Evolutionary conservation across 2,113 vertebrate genomes (phyloP).

Genomic region (Acinonyx jubatus): DNA sequence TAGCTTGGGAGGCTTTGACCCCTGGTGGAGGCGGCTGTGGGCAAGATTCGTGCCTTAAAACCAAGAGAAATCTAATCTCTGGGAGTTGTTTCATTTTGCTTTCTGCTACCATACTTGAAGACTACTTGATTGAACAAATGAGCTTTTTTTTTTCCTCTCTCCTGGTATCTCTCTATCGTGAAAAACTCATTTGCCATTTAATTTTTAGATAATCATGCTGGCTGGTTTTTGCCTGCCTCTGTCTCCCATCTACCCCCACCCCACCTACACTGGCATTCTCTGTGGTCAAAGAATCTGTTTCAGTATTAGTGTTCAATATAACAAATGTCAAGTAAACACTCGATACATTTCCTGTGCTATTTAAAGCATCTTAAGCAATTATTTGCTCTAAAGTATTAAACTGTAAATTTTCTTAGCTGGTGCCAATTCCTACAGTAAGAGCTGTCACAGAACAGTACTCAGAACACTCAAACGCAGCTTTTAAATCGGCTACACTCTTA

Average conservation of each 20-base stretch:
- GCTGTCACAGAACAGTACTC: conserved; percentile 72
- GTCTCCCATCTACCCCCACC: conserved; percentile 65
- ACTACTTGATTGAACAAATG: background rate
- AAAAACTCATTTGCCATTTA: conserved; percentile 67
- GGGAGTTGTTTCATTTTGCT: background rate
- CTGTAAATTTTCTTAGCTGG: conserved; percentile 77
- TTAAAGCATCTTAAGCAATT: conserved; percentile 82
- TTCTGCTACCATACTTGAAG: background rate
- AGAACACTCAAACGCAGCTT: conserved; percentile 60
- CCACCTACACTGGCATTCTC: conserved; percentile 82
- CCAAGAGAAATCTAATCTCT: background rate
- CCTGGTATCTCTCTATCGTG: conserved; percentile 53
- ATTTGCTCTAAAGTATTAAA: conserved; percentile 82
- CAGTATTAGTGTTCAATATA: conserved; percentile 86
- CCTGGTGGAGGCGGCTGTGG: background rate
- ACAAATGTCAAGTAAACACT: conserved; percentile 87
- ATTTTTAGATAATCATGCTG: conserved; percentile 74
- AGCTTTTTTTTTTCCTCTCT: background rate
- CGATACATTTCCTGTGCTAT: conserved; percentile 85
- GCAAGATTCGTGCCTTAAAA: background rate
- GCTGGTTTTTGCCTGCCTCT: conserved; percentile 63
- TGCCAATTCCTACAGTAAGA: conserved; percentile 75
- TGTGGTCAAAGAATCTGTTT: conserved; percentile 84
- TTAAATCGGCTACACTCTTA: conserved; percentile 33
- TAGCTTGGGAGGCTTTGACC: background rate